Evolutionary conservation across 1,140 invertebrate genomes (phyloP).

Genomic region (Sogatella furcifera): DNA sequence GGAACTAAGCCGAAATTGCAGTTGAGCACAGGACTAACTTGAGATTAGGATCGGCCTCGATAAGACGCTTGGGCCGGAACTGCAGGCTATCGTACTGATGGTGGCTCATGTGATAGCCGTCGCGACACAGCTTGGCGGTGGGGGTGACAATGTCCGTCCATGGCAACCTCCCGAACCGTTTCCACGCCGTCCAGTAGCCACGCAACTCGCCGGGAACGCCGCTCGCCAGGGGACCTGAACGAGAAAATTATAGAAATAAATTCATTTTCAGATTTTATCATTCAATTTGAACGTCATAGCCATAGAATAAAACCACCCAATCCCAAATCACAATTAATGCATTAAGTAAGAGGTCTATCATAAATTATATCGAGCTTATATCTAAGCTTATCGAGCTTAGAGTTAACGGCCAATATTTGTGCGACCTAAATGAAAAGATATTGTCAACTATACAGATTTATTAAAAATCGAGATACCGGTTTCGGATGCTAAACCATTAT

Average conservation of each 20-base stretch:
- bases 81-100: conserved; percentile 47
- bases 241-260: background rate
- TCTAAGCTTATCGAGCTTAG: no score
- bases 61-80: conserved; percentile 35
- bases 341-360: no score
- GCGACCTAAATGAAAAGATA: no score
- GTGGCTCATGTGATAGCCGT: conserved; percentile 58
- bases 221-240: conserved; percentile 58
- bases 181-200: conserved; percentile 76
- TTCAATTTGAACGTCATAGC: no score
- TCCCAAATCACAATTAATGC: no score
- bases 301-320: no score
- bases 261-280: no score
- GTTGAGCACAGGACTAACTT: conserved; percentile 40
- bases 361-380: no score
- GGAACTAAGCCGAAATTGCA: background rate
- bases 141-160: conserved; percentile 75
- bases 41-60: conserved; percentile 46
- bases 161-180: conserved; percentile 65
- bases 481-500: no score
- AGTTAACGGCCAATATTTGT: no score
- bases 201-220: conserved; percentile 84
- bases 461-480: no score
- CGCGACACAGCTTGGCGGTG: conserved; percentile 60
- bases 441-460: no score